Evolutionary conservation across 2,113 vertebrate genomes (phyloP), one percentile per base, ranked within the genome.

Genomic region (Catagonus wagneri): DNA sequence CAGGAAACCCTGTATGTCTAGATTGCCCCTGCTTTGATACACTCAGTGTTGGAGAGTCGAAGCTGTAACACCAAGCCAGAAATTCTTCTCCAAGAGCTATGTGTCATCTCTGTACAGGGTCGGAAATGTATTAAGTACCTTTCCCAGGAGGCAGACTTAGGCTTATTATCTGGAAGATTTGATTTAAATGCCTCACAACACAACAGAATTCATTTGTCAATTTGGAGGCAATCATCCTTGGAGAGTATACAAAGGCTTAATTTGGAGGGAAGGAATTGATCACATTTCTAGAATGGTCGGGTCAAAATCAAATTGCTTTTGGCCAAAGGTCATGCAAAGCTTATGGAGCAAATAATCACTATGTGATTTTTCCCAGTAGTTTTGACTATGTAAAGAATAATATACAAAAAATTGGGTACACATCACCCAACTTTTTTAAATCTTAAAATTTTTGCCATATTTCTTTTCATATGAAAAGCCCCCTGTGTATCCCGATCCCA

Each of bases 201-300:
- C 79, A 96, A 60, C 69, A 95, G 54, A 90, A 96, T 90, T 95
- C 39, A 93, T 92, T 97, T 96, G 74, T 93, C 90, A 90, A 58
- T 95, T 93, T 83, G 44, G 69, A 89, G 39, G 34, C 74, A 86
- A 36, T 72, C 69, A 92, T 71, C 71, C 80, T 79, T 66, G 76
- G 63, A 93, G 44, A 85, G 17, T 95, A 95, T 78, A 83, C 34
- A 94, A 58, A 52, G 79, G 32, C 80, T 96, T 50, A 85, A 78
- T 89, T 96, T 95, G 23, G 34, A 86, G 87, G 58, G 52, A 92
- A 97, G 80, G 19, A 69, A 84, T 96, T 95, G 52, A 90, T 93
- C 65, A 22, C 9, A 78, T 81, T 96, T 92, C n/a, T 81, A 72
- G 61, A 94, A 84, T 71, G 34, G 71, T 93, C 34, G 69, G 39